Evolutionary conservation across 2,888 invertebrate genomes (phyloP), one percentile per base, ranked within the genome.

Genomic region (Melinaea marsaeus): DNA sequence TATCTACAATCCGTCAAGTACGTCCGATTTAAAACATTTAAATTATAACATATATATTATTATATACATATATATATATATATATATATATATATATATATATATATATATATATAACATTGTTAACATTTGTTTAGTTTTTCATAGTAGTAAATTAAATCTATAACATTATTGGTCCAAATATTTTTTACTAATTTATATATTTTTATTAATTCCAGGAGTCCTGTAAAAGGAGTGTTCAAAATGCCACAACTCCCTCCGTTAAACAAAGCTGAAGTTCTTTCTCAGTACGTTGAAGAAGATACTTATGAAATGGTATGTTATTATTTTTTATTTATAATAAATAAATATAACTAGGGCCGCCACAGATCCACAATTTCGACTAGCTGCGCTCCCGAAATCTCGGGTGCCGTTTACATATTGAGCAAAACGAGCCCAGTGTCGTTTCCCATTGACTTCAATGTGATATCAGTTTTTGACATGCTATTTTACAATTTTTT

Each of bases 1-100:
- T 96, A 96, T 81, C 81, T 96, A 55, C 91, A 93, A 71, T 92
- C 94, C 9, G 80, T 93, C 46, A 93, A 85, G 93, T 92, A 76
- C 86, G 90, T 75, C 70, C n/a, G 22, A 22, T 22, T 54, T 54
- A 42, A 6, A 42, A 22, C 22, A 22, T 22, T 11, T 11, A 46
- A 46, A 3, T n/a, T 9, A 3, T 46, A 46, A 46, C 9, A 9
- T 22, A 22, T 22, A 22, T 22, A 22, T n/a, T n/a, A n/a, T n/a
- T 22, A 22, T 22, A 22, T 22, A 22, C 1, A 22, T 22, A 22
- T 22, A 22, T 22, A 22, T 22, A 22, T 22, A 22, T 22, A 22
- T 22, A 22, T 22, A 22, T 1, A 22, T 22, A 22, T 22, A 22
- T 22, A 22, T 22, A 22, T 22, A 22, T 22, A 22, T 22, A 22